Evolutionary conservation across 1,140 invertebrate genomes (phyloP).

Genomic region (Ylistrum balloti): DNA sequence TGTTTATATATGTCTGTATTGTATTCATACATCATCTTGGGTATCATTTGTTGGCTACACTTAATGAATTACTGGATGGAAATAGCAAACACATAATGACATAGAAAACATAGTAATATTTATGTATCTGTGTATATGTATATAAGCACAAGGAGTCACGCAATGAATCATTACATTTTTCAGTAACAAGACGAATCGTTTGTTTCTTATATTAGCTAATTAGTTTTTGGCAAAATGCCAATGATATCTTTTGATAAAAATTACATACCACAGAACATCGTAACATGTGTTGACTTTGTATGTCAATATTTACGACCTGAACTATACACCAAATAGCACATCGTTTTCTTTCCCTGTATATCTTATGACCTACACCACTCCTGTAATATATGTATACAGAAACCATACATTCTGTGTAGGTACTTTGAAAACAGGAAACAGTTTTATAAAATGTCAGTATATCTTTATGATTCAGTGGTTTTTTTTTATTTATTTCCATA

Average conservation of each 20-base stretch:
- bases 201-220: constrained; percentile 40
- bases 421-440: no score
- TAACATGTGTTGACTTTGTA: not conserved
- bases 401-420: not conserved
- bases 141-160: not conserved
- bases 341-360: not conserved
- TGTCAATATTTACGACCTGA: not conserved
- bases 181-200: constrained; percentile 26
- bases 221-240: not conserved
- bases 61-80: not conserved
- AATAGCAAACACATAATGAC: not conserved
- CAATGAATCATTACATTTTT: constrained; percentile 6
- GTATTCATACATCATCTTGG: not conserved
- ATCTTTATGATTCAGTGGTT: no score
- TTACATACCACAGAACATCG: not conserved
- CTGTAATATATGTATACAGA: not conserved
- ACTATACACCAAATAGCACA: not conserved
- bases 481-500: no score
- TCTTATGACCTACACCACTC: not conserved
- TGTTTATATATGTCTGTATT: not conserved
- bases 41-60: not conserved
- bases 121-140: no score
- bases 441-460: no score
- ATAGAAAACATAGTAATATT: not conserved
- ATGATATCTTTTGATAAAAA: constrained; percentile 36